Conservation (phyloP, 2,888 invertebrate genomes). For the Terebella lapidaria region DNA sequence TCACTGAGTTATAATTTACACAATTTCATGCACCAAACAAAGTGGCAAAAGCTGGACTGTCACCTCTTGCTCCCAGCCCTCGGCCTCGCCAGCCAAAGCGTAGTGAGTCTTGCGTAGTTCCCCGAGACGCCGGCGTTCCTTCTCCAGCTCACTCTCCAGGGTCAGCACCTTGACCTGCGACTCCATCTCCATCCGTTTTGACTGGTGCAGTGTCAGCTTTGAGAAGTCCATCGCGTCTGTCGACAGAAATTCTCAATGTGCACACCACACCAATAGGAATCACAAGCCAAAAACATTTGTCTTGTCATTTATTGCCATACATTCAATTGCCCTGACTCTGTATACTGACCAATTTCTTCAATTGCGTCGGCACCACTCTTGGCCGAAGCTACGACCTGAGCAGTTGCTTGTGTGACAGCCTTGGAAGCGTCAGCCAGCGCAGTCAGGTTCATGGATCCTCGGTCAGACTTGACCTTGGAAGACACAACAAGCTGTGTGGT, state of each 20-base stretch:
- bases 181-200: constrained; percentile 95
- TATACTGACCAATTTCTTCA: constrained; percentile 73
- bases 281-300: background rate
- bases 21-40: too few species aligned
- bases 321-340: too few species aligned
- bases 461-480: constrained; percentile 86
- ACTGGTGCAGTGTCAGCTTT: constrained; percentile 83
- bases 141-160: constrained; percentile 82
- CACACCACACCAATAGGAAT: too few species aligned
- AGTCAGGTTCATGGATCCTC: constrained; percentile 72
- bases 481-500: constrained; percentile 97
- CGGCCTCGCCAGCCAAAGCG: constrained; percentile 62
- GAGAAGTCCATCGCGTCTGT: constrained; percentile 84
- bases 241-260: too few species aligned
- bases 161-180: constrained; percentile 80
- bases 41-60: too few species aligned
- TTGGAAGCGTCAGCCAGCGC: constrained; percentile 80
- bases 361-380: constrained; percentile 81
- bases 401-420: constrained; percentile 84
- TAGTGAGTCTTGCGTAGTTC: constrained; percentile 89
- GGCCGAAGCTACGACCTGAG: constrained; percentile 87
- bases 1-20: too few species aligned
- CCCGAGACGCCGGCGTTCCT: constrained; percentile 78
- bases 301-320: background rate
- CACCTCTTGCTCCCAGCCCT: constrained; percentile 27